Percentiles rank a stretch among this genome's conserved stretches.
phyloP scores from a whole-genome alignment of 2,113 vertebrate species.

The Manacus vitellinus region DNA sequence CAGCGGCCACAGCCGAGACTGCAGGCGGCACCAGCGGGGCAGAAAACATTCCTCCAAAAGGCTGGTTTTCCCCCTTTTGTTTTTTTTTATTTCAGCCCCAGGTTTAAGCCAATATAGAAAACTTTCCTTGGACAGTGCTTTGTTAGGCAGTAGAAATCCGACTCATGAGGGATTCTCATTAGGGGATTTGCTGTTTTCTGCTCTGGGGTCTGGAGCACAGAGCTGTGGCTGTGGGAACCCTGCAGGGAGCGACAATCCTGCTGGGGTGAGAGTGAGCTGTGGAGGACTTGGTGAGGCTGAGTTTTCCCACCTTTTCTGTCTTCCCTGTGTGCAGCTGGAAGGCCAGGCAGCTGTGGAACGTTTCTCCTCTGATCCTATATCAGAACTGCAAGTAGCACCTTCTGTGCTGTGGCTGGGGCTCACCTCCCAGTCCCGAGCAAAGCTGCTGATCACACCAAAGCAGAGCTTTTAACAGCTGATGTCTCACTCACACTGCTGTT shows the following conservation, averaged over 20 bases:
- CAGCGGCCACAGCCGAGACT: not conserved
- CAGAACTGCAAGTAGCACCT: not conserved
- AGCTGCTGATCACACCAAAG: not conserved
- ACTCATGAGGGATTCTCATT: not conserved
- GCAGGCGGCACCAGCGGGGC: not conserved
- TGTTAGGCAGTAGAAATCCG: not conserved
- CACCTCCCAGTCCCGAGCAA: not conserved
- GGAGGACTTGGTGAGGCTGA: not conserved
- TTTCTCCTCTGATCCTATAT: not conserved
- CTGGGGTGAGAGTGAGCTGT: not conserved
- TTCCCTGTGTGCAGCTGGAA: not conserved
- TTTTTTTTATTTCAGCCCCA: not conserved
- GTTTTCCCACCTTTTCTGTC: not conserved
- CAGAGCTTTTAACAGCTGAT: not conserved
- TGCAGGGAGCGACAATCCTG: not conserved
- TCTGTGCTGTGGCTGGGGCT: not conserved
- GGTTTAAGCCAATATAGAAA: not conserved
- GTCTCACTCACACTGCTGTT: not conserved
- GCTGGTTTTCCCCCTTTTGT: not conserved
- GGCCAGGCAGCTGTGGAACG: not conserved
- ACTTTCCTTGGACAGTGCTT: not conserved
- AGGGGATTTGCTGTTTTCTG: not conserved
- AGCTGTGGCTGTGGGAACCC: not conserved
- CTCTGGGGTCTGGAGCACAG: not conserved
- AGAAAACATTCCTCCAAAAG: not conserved